These are phyloP conservation scores for Meriones psammophilus DNA, from an alignment of 2,797 vertebrate genomes.

Conservation along the genomic window DNA sequence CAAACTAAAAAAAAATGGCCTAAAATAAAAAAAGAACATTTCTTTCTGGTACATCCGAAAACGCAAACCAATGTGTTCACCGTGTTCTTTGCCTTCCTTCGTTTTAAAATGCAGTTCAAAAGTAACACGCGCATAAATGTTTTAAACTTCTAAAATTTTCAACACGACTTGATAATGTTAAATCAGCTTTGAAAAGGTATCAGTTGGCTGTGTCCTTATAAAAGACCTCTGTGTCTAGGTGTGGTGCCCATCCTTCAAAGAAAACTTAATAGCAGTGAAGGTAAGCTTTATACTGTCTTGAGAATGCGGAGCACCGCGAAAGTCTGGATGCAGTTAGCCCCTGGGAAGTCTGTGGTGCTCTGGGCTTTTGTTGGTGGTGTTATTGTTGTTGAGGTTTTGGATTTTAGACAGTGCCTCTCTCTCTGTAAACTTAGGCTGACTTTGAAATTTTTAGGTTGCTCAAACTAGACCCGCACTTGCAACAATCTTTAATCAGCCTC, in stretches of 20 bases:
- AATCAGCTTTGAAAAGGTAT: conserved; percentile 58
- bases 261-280: neutral
- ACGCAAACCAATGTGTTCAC: conserved; percentile 18
- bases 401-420: neutral
- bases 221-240: conserved; percentile 58
- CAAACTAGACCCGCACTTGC: neutral
- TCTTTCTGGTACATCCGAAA: neutral
- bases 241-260: conserved; percentile 30
- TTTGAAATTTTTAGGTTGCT: neutral
- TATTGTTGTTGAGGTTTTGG: neutral
- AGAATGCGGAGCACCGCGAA: neutral
- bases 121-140: neutral
- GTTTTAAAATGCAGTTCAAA: conserved; percentile 53
- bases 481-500: neutral
- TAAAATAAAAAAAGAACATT: conserved; percentile 7
- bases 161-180: conserved; percentile 38
- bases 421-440: neutral
- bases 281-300: neutral
- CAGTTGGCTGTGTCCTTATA: conserved; percentile 61
- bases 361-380: neutral
- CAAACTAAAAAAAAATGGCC: neutral
- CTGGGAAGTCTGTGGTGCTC: neutral
- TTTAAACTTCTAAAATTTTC: conserved; percentile 51
- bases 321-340: neutral
- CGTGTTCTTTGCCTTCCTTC: neutral